phyloP scores from a whole-genome alignment of 2,113 vertebrate species.

The Mobula hypostoma region DNA sequence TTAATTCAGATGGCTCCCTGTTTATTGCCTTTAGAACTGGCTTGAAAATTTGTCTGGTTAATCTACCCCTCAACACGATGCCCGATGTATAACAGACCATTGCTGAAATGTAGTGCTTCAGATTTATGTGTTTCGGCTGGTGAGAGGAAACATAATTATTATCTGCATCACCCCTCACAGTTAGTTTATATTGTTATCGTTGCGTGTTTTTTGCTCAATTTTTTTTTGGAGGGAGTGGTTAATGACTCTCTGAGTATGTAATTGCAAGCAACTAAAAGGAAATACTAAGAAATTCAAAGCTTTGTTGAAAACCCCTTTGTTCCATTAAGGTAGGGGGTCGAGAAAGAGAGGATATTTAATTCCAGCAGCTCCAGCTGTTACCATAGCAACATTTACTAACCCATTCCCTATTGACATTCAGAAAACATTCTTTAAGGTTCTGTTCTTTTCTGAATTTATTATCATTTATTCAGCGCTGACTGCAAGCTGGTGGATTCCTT shows the following conservation, averaged over 20 bases:
- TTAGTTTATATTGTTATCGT: not conserved
- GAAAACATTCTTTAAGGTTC: constrained; percentile 39
- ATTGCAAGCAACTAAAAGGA: constrained; percentile 1
- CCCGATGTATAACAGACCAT: not conserved
- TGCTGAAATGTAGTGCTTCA: not conserved
- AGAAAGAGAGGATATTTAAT: constrained; percentile 33
- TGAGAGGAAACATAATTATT: not conserved
- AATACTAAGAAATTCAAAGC: constrained; percentile 5
- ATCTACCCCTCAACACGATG: not conserved
- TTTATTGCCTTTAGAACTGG: constrained; percentile 12
- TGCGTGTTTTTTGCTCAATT: not conserved
- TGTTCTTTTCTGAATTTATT: constrained; percentile 40
- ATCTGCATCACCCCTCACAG: not conserved
- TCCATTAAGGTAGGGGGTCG: constrained; percentile 29
- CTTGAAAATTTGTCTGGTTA: not conserved
- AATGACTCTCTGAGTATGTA: not conserved
- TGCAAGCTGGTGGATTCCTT: constrained; percentile 29
- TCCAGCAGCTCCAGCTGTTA: constrained; percentile 1
- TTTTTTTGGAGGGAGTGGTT: not conserved
- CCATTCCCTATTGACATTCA: constrained; percentile 37
- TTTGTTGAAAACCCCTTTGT: constrained; percentile 26
- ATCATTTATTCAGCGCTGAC: constrained; percentile 39
- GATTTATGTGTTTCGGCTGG: not conserved
- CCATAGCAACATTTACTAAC: constrained; percentile 37
- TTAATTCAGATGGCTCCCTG: not conserved